A percentile compares a stretch with the other conserved stretches of the same genome.
These are phyloP conservation scores for Drosophila nigrodunni DNA, from an alignment of 1,140 invertebrate species.

Conservation along the genomic window DNA sequence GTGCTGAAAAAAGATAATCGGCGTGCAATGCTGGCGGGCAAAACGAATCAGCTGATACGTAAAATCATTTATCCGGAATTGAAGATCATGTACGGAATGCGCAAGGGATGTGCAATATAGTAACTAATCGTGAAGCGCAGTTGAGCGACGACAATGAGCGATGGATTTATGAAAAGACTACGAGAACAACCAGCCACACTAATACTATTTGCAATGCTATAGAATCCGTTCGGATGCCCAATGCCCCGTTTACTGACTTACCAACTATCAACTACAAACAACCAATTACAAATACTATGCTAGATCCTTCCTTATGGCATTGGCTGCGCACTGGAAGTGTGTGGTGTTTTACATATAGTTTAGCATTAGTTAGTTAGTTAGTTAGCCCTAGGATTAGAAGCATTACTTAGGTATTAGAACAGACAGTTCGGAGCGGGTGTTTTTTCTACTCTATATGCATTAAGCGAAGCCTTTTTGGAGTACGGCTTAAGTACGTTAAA, in stretches of 20 bases:
- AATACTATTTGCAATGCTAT: constrained; percentile 75
- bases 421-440: constrained; percentile 46
- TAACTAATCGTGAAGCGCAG: constrained; percentile 81
- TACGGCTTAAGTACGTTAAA: constrained; percentile 74
- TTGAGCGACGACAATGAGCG: constrained; percentile 62
- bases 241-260: constrained; percentile 16
- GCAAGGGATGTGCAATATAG: constrained; percentile 93
- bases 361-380: constrained; percentile 47
- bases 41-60: constrained; percentile 92
- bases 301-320: constrained; percentile 44
- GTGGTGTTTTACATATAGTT: constrained; percentile 43
- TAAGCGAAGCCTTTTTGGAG: constrained; percentile 62
- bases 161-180: constrained; percentile 65
- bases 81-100: constrained; percentile 91
- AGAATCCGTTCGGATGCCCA: constrained; percentile 32
- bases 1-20: constrained; percentile 91
- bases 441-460: constrained; percentile 55
- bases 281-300: constrained; percentile 26
- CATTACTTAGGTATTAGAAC: constrained; percentile 55
- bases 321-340: constrained; percentile 56
- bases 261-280: constrained; percentile 4
- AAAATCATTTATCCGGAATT: constrained; percentile 93
- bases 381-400: constrained; percentile 61
- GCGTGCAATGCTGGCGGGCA: constrained; percentile 90
- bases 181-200: constrained; percentile 51